Percentiles rank a stretch among this genome's conserved stretches.
Evolutionary conservation across 2,797 vertebrate species (phyloP).

Genomic region (Danio aesculapii): DNA sequence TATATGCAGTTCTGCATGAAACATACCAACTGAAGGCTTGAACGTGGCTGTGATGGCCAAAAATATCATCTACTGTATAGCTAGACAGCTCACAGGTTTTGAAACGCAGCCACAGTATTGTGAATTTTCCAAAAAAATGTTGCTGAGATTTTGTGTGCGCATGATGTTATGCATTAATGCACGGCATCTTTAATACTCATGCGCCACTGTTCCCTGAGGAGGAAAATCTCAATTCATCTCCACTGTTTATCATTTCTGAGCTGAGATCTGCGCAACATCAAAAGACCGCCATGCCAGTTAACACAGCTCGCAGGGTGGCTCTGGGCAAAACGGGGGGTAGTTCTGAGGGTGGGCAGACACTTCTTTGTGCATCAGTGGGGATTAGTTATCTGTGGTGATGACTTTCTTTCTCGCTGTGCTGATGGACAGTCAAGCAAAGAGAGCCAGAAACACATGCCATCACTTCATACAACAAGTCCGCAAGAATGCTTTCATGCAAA

Average conservation of each 20-base stretch:
- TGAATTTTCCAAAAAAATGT: constrained; percentile 57
- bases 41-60: background rate
- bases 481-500: constrained; percentile 53
- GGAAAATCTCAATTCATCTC: constrained; percentile 78
- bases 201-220: constrained; percentile 75
- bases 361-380: constrained; percentile 71
- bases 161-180: constrained; percentile 71
- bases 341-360: constrained; percentile 41
- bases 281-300: constrained; percentile 79
- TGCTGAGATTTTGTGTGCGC: constrained; percentile 49
- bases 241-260: constrained; percentile 79
- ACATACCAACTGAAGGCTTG: background rate
- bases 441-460: constrained; percentile 67
- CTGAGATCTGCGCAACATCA: constrained; percentile 77
- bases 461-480: constrained; percentile 62
- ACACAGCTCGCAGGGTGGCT: constrained; percentile 74
- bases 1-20: background rate
- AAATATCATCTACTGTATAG: background rate
- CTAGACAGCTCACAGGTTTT: constrained; percentile 1
- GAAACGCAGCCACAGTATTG: constrained; percentile 61
- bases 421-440: constrained; percentile 75
- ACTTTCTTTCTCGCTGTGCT: constrained; percentile 55
- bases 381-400: constrained; percentile 69
- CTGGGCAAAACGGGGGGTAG: constrained; percentile 55
- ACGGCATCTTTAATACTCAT: constrained; percentile 76